These are phyloP conservation scores for Oscheius onirici DNA, from an alignment of 2,888 invertebrate species.

Conservation along the genomic window DNA sequence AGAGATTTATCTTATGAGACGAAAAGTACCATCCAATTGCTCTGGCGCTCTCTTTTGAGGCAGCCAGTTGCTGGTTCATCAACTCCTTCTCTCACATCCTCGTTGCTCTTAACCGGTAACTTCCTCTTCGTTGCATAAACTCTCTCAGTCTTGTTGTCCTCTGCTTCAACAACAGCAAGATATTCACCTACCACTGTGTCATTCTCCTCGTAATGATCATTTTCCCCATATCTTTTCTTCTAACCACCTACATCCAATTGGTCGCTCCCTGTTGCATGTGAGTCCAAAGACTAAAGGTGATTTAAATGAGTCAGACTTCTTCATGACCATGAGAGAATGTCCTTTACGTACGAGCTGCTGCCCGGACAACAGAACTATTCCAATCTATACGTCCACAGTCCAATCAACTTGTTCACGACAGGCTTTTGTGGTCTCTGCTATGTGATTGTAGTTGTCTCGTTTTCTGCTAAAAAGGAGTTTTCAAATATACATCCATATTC, in stretches of 20 bases:
- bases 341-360: background rate
- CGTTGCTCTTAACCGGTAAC: background rate
- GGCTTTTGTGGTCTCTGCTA: background rate
- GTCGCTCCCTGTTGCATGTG: constrained; percentile 1
- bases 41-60: background rate
- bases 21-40: background rate
- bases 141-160: background rate
- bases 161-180: background rate
- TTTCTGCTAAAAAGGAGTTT: background rate
- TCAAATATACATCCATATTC: background rate
- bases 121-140: background rate
- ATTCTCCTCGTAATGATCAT: background rate
- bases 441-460: background rate
- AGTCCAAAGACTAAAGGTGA: background rate
- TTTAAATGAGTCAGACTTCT: background rate
- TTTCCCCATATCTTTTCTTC: background rate
- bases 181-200: background rate
- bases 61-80: constrained; percentile 5
- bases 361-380: background rate
- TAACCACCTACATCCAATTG: background rate
- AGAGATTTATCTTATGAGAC: background rate
- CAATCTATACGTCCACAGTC: background rate
- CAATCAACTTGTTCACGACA: background rate
- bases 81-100: constrained; percentile 2
- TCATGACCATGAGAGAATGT: constrained; percentile 15